Conservation (phyloP, 2,113 vertebrate species). For the Catharus minimus region DNA sequence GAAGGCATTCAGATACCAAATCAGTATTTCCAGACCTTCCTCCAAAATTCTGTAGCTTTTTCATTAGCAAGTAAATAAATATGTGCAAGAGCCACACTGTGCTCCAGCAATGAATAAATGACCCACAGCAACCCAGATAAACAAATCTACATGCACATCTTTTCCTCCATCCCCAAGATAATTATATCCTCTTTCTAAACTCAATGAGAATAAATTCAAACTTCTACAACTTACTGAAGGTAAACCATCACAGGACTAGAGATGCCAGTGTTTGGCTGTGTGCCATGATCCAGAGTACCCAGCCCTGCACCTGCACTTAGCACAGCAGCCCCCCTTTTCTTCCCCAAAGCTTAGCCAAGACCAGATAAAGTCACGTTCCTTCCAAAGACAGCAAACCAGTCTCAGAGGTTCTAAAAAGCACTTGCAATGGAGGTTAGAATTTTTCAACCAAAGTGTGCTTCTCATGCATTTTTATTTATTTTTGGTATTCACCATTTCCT, state of each 20-base stretch:
- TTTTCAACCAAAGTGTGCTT: not conserved
- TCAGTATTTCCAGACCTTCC: not conserved
- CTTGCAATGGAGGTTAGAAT: not conserved
- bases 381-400: not conserved
- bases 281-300: not conserved
- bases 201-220: not conserved
- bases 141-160: not conserved
- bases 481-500: not conserved
- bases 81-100: not conserved
- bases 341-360: not conserved
- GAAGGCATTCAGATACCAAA: not conserved
- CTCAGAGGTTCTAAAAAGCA: not conserved
- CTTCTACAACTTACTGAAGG: not conserved
- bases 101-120: not conserved
- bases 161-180: not conserved
- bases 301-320: not conserved
- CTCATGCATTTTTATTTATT: not conserved
- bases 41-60: not conserved
- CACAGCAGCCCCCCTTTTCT: not conserved
- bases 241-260: not conserved
- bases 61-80: not conserved
- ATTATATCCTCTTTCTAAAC: not conserved
- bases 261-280: not conserved
- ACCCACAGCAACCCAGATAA: not conserved
- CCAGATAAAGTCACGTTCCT: not conserved